Evolutionary conservation across 2,113 vertebrate genomes (phyloP).

Genomic region (Salvelinus namaycush): DNA sequence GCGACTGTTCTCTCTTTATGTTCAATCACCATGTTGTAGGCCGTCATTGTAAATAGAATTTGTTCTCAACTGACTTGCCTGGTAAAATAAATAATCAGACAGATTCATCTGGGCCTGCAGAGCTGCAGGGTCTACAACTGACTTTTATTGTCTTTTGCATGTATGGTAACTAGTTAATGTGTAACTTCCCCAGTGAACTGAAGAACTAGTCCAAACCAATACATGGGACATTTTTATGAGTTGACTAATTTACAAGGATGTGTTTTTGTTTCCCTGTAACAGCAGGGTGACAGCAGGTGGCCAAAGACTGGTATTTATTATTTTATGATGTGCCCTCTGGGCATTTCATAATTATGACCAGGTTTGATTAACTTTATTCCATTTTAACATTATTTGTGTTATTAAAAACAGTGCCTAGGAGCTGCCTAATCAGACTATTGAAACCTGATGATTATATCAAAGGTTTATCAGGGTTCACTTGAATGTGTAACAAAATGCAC

Average conservation of each 20-base stretch:
- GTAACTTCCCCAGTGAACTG: slow-evolving; percentile 11
- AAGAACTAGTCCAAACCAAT: background rate
- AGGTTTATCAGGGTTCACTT: background rate
- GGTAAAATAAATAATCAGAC: background rate
- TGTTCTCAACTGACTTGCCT: too few species aligned
- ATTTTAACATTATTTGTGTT: background rate
- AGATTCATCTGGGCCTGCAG: background rate
- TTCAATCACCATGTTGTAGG: background rate
- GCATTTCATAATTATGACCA: slow-evolving; percentile 13
- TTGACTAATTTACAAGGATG: background rate
- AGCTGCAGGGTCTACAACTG: background rate
- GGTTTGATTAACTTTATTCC: background rate
- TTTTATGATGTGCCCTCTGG: background rate
- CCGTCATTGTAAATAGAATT: too few species aligned
- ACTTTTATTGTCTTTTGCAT: background rate
- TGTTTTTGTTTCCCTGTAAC: too few species aligned
- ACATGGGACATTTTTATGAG: background rate
- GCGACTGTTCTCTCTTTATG: too few species aligned
- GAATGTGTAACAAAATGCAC: slow-evolving; percentile 13
- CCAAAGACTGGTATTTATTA: background rate
- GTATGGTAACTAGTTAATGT: background rate
- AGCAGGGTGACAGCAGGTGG: background rate
- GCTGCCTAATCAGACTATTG: background rate
- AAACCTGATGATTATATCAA: slow-evolving; percentile 26
- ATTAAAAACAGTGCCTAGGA: background rate